phyloP scores from a whole-genome alignment of 2,888 invertebrate species.

The Notocelia uddmanniana region DNA sequence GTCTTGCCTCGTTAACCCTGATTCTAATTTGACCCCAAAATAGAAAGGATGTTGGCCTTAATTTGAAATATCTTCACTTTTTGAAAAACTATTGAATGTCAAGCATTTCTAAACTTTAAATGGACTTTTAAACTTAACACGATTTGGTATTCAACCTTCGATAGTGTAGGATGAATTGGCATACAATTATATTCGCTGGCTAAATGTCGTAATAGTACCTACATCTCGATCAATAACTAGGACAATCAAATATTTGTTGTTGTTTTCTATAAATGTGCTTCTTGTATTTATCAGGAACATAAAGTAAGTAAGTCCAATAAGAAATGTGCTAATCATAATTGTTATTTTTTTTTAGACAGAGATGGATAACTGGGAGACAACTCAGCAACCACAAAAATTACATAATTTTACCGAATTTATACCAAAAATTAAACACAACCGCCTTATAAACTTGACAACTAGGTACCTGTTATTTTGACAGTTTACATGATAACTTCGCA shows the following conservation, averaged over 20 bases:
- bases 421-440: too few species aligned
- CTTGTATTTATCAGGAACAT: too few species aligned
- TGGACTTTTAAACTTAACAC: neutral
- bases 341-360: too few species aligned
- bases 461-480: too few species aligned
- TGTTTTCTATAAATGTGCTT: neutral
- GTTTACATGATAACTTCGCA: neutral
- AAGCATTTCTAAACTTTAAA: constrained; percentile 6
- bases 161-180: neutral
- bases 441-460: too few species aligned
- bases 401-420: too few species aligned
- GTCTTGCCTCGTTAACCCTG: constrained; percentile 17
- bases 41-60: constrained; percentile 1
- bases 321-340: too few species aligned
- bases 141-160: neutral
- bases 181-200: neutral
- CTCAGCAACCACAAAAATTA: too few species aligned
- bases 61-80: constrained; percentile 25
- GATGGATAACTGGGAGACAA: too few species aligned
- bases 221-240: constrained; percentile 1
- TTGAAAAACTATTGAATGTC: neutral
- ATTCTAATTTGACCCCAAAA: constrained; percentile 7
- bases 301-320: too few species aligned
- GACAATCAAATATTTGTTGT: neutral
- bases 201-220: constrained; percentile 1